Evolutionary conservation across 2,797 vertebrate genomes (phyloP), one percentile per base, ranked within the genome.

Genomic region (Acrocephalus scirpaceus): DNA sequence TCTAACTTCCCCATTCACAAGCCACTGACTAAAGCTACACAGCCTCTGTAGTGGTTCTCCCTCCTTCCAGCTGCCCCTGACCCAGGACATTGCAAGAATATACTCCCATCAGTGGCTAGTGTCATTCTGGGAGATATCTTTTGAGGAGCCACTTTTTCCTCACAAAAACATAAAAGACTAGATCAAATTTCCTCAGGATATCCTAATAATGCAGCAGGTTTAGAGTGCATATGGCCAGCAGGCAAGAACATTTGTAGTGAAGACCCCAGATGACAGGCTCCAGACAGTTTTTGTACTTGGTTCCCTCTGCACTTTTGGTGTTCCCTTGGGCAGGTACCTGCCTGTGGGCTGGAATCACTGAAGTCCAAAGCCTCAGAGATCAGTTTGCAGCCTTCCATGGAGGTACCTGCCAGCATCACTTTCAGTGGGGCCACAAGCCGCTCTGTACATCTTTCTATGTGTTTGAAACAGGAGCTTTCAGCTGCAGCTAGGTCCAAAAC

Each of bases 251-350:
- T 17, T 20, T 36, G 32, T 3, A 56, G 20, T 15, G 29, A 90
- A 65, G 61, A 40, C 26, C 16, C 56, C 22, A 51, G 18, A 44
- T 13, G 11, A 40, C 16, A 77, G 29, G 56, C 10, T 62, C 29
- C n/a, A 64, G 38, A 29, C 10, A 57, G 25, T 8, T 81, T 81
- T 6, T 56, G 20, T 44, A 36, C 2, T 1, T 16, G 20, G 23
- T 3, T 83, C 58, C 50, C 44, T 30, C 48, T n/a, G 61, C 32
- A 57, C n/a, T 56, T 19, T 10, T 1, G 0, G 25, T 2, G 16
- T 9, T 32, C 23, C 72, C 13, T 10, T 0, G 0, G 36, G 47
- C 25, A 65, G 30, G 34, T 17, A 40, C 20, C 29, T 42, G 34
- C 21, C 42, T 42, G 11, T 26, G 40, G 23, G 81, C 23, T 81